Percentiles rank a stretch among this genome's conserved stretches.
Conservation (phyloP, 2,113 vertebrate species). For the Perca schrenkii region DNA sequence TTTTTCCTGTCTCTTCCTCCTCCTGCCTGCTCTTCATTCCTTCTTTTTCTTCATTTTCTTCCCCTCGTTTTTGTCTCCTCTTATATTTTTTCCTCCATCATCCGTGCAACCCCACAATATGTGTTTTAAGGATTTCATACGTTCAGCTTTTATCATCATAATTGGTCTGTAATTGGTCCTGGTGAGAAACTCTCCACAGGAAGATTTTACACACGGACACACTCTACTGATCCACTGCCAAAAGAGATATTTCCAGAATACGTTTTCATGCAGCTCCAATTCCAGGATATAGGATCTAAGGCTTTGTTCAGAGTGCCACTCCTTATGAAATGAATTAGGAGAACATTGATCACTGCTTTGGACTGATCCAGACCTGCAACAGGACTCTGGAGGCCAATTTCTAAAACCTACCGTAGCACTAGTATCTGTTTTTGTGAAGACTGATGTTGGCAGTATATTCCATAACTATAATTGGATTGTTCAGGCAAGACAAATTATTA, state of each 20-base stretch:
- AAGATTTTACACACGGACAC: conserved; percentile 21
- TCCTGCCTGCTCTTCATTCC: neutral
- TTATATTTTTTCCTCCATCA: neutral
- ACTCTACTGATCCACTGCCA: conserved; percentile 52
- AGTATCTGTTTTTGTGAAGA: neutral
- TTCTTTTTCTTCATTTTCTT: neutral
- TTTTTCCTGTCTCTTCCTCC: neutral
- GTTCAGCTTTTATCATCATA: conserved; percentile 10
- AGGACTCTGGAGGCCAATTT: neutral
- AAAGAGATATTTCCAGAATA: conserved; percentile 44
- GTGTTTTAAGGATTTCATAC: neutral
- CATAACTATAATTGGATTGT: neutral
- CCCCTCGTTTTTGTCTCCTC: neutral
- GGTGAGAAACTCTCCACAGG: conserved; percentile 21
- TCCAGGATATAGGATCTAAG: conserved; percentile 17
- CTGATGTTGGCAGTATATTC: neutral
- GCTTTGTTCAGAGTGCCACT: conserved; percentile 28
- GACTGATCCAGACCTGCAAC: conserved; percentile 4
- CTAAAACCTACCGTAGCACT: neutral
- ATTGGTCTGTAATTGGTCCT: conserved; percentile 20
- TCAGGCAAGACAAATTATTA: neutral
- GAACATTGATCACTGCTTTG: conserved; percentile 19
- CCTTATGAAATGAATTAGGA: conserved; percentile 14
- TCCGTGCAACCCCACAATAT: neutral
- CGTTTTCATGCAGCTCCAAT: conserved; percentile 20